phyloP scores from a whole-genome alignment of 2,888 invertebrate species.

The Lobophora halterata region DNA sequence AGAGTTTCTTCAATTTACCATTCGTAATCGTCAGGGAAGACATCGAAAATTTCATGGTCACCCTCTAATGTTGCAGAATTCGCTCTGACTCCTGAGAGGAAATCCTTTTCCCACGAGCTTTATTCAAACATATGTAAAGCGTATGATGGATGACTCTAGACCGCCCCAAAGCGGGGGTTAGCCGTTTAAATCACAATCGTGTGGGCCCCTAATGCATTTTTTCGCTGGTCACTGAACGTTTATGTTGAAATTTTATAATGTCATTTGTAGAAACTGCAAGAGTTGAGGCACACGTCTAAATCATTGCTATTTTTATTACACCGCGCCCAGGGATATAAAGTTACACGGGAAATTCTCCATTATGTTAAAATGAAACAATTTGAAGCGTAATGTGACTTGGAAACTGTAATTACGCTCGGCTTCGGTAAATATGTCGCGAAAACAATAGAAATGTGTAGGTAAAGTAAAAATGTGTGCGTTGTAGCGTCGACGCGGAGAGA shows the following conservation, averaged over 20 bases:
- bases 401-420: constrained; percentile 40
- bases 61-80: constrained; percentile 57
- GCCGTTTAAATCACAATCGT: constrained; percentile 77
- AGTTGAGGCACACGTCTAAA: constrained; percentile 70
- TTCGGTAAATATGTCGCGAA: constrained; percentile 55
- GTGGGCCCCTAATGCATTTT: constrained; percentile 63
- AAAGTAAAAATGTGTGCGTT: constrained; percentile 47
- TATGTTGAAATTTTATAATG: constrained; percentile 69
- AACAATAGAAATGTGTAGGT: constrained; percentile 52
- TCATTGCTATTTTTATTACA: constrained; percentile 72
- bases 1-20: too few relatives aligned
- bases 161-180: constrained; percentile 64
- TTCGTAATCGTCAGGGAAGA: too few relatives aligned
- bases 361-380: constrained; percentile 46
- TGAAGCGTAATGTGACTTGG: constrained; percentile 45
- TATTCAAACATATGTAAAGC: constrained; percentile 82
- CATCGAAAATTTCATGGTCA: constrained; percentile 49
- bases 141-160: constrained; percentile 77
- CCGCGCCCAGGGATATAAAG: constrained; percentile 54
- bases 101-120: constrained; percentile 82
- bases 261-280: constrained; percentile 69
- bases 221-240: constrained; percentile 72
- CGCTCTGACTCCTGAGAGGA: constrained; percentile 78
- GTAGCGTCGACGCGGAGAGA: constrained; percentile 16
- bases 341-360: constrained; percentile 42